These are phyloP conservation scores for Aldabrachelys gigantea DNA, from an alignment of 2,113 vertebrate genomes.

Conservation along the genomic window DNA sequence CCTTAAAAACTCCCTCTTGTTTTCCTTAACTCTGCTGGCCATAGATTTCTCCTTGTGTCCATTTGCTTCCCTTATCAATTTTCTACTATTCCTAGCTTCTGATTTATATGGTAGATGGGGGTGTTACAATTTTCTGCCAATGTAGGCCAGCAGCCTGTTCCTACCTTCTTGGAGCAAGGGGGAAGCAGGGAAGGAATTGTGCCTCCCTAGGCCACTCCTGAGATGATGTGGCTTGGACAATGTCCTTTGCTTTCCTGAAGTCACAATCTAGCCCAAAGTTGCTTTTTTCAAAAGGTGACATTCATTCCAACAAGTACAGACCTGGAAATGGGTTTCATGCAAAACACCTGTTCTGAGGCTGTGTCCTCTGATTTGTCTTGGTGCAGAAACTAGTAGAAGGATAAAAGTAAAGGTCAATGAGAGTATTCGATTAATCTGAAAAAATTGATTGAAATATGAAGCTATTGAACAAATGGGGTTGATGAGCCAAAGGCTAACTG, in stretches of 20 bases:
- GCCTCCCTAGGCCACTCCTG: neutral
- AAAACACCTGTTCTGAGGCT: neutral
- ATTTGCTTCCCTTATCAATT: too few relatives aligned
- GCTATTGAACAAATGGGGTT: neutral
- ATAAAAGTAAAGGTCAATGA: neutral
- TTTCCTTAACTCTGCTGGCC: too few relatives aligned
- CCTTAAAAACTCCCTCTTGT: too few relatives aligned
- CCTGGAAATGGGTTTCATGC: neutral
- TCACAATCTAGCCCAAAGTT: neutral
- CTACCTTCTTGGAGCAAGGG: neutral
- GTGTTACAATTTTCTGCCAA: neutral
- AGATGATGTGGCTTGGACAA: neutral
- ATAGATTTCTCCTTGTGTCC: too few relatives aligned
- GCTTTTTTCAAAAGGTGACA: neutral
- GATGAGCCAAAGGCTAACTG: neutral
- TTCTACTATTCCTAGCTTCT: too few relatives aligned
- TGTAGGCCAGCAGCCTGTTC: neutral
- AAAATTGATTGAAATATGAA: neutral
- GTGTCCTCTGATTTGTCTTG: neutral
- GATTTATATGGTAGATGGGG: neutral
- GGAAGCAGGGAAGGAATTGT: neutral
- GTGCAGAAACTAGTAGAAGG: neutral
- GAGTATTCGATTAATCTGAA: neutral
- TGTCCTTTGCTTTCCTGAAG: accelerated
- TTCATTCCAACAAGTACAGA: neutral